Conservation (phyloP, 2,113 vertebrate species). For the Phaetusa simplex region DNA sequence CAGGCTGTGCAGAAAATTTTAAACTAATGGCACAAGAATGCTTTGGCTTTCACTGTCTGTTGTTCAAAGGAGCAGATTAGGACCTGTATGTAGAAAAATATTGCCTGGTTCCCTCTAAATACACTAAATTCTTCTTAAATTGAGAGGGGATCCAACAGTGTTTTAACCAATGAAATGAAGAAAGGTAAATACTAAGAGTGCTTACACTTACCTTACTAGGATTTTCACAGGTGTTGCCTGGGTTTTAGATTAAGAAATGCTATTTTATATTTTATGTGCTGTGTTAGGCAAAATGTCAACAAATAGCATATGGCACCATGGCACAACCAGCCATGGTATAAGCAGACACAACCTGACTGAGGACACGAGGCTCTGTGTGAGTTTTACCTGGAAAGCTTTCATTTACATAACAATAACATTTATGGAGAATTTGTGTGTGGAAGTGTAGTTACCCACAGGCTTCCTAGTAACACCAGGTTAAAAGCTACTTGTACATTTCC, state of each 20-base stretch:
- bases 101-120: neutral
- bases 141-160: neutral
- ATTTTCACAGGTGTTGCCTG: neutral
- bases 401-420: neutral
- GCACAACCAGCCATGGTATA: neutral
- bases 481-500: neutral
- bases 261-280: neutral
- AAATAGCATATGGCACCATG: neutral
- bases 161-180: neutral
- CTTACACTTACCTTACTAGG: neutral
- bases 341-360: neutral
- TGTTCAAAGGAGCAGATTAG: neutral
- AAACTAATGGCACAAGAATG: neutral
- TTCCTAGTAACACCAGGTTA: neutral
- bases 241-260: neutral
- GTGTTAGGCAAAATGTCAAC: neutral
- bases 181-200: neutral
- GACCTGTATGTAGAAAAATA: neutral
- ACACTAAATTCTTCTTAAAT: neutral
- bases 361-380: neutral
- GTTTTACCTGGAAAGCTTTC: neutral
- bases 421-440: neutral
- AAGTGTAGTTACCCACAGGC: neutral
- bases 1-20: neutral
- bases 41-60: neutral